Base-by-base conservation (phyloP, 2,797 vertebrate genomes). In the Garrulus glandarius region DNA sequence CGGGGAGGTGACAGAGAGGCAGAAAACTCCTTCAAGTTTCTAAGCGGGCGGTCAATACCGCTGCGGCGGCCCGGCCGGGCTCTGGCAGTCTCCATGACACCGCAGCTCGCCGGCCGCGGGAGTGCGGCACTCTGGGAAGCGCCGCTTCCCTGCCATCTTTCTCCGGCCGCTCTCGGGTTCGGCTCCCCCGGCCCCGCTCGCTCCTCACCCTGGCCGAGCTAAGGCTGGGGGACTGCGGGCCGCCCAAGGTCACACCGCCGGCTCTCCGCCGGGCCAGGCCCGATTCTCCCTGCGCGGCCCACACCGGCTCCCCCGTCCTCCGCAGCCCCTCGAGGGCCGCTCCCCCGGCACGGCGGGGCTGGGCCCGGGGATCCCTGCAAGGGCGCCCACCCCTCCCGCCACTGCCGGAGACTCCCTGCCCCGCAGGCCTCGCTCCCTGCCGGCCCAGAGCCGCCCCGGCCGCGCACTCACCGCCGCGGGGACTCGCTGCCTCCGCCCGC, bases 171-270 rank as follows among this genome's bases (percentile, higher is more conserved):
- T 34, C 61, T 5, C 15, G 69, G 77, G 36, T 63, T 37, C 47
- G 21, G 59, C 82, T 61, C 32, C 20, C 39, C 32, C 52, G 27
- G n/a, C 53, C 37, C 63, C 46, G 6, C 63, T 68, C 50, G 10
- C 39, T 23, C n/a, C 18, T 19, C 64, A 9, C 18, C 29, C 12
- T 3, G 16, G 30, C 60, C 10, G 32, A 43, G 50, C 32, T 30
- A n/a, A 34, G 43, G 37, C 52, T 9, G 59, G 16, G 5, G 23
- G 11, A 15, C 55, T 39, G 91, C 67, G 79, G 91, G 60, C 60
- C 13, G 87, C 61, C 92, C 95, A 96, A 95, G 93, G 96, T 92
- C 92, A 94, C 74, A 3, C 11, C 8, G 55, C 50, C 49, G 37
- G 53, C 30, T 20, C 36, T 32, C 41, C 30, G 13, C n/a, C 22